Percentiles rank a stretch among this genome's conserved stretches.
Conservation (phyloP, 2,797 vertebrate genomes). For the Melopsittacus undulatus region DNA sequence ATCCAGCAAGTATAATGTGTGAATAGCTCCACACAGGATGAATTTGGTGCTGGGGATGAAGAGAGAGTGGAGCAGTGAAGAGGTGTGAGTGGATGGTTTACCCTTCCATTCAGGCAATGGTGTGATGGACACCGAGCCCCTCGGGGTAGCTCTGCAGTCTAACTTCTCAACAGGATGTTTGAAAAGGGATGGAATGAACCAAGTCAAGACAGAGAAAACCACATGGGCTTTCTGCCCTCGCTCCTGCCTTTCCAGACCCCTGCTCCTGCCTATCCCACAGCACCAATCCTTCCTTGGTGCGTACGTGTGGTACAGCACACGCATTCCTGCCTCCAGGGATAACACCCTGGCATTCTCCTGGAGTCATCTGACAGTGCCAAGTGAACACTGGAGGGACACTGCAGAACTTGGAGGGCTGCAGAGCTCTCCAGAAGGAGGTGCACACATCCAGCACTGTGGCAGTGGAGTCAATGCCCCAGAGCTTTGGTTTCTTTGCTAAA, state of each 20-base stretch:
- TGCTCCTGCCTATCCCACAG: neutral
- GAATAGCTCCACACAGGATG: neutral
- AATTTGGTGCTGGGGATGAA: neutral
- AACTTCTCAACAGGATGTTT: neutral
- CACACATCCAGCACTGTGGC: accelerated
- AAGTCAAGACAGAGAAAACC: neutral
- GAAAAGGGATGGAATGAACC: neutral
- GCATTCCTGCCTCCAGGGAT: neutral
- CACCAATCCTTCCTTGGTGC: neutral
- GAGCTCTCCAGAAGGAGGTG: neutral
- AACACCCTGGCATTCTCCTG: accelerated
- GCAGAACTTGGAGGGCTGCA: neutral
- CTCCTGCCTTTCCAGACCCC: neutral
- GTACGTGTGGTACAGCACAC: accelerated
- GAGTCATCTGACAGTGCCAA: neutral
- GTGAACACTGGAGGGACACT: neutral
- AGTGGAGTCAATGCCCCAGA: accelerated
- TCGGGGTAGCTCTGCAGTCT: neutral
- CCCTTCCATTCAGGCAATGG: neutral
- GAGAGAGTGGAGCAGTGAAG: neutral
- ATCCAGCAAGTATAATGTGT: accelerated
- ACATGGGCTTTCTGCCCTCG: neutral
- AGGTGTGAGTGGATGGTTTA: neutral
- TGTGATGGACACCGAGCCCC: neutral
- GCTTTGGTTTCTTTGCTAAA: neutral